A percentile compares a stretch with the other conserved stretches of the same genome.
Conservation (phyloP, 2,888 invertebrate genomes). For the Tetramorium bicarinatum region DNA sequence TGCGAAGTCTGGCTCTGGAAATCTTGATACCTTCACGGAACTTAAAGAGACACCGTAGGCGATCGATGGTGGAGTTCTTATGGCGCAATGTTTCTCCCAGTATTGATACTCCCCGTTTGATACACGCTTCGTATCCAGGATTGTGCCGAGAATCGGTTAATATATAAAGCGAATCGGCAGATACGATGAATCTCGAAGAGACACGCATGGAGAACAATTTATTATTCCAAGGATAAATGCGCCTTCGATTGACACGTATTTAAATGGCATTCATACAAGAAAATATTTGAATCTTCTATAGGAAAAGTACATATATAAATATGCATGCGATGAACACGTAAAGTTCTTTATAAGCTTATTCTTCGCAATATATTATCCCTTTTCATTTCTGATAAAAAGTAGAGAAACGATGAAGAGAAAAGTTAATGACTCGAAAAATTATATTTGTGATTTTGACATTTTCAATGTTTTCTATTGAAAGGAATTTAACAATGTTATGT, state of each 20-base stretch:
- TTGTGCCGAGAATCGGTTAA: slow-evolving; percentile 32
- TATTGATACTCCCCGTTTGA: slow-evolving; percentile 14
- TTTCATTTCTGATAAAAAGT: neutral
- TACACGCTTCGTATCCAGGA: slow-evolving; percentile 39
- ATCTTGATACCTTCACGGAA: neutral
- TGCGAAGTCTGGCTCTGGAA: neutral
- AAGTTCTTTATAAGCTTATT: slow-evolving; percentile 3
- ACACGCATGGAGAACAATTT: slow-evolving; percentile 13
- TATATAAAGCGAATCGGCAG: slow-evolving; percentile 38
- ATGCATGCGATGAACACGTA: neutral
- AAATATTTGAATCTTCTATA: neutral
- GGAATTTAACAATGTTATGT: neutral
- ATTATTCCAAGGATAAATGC: slow-evolving; percentile 22
- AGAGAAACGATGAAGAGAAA: neutral
- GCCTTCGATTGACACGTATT: slow-evolving; percentile 7
- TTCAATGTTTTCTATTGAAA: neutral
- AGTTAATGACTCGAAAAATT: neutral
- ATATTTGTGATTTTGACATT: neutral
- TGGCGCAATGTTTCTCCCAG: neutral
- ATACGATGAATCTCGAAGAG: slow-evolving; percentile 14
- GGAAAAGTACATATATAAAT: neutral
- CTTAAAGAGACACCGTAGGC: slow-evolving; percentile 2
- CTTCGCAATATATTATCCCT: neutral
- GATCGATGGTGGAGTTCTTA: slow-evolving; percentile 1
- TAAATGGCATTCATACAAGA: slow-evolving; percentile 17